Conservation (phyloP, 2,797 vertebrate species). For the Melanotaenia trifasciata region DNA sequence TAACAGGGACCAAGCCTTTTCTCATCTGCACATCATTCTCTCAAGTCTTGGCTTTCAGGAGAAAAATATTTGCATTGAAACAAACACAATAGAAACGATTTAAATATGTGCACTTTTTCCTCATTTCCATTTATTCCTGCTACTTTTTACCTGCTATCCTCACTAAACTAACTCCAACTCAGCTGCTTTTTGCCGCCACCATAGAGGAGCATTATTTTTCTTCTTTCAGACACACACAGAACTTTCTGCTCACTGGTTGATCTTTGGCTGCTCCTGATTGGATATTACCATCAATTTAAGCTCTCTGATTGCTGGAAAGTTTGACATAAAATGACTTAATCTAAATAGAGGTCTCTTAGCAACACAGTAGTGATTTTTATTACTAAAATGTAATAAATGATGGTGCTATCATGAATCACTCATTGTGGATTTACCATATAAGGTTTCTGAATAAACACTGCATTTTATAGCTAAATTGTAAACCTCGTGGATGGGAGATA, state of each 20-base stretch:
- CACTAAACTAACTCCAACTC: no score
- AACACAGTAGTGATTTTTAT: background rate
- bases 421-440: background rate
- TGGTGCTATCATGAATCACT: background rate
- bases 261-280: background rate
- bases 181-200: no score
- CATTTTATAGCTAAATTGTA: no score
- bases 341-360: background rate
- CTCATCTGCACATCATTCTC: no score
- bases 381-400: background rate
- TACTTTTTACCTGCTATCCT: no score
- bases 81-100: no score
- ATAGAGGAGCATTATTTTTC: background rate
- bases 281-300: background rate
- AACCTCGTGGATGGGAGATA: no score
- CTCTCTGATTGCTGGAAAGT: background rate
- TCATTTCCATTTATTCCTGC: no score
- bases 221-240: background rate
- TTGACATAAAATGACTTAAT: background rate
- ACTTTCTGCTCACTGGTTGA: background rate
- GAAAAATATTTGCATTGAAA: no score
- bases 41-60: no score
- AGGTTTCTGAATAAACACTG: background rate
- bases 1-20: no score
- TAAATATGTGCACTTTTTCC: no score